Evolutionary conservation across 2,888 invertebrate genomes (phyloP), one percentile per base, ranked within the genome.

Genomic region (Pantelozetes paolii): DNA sequence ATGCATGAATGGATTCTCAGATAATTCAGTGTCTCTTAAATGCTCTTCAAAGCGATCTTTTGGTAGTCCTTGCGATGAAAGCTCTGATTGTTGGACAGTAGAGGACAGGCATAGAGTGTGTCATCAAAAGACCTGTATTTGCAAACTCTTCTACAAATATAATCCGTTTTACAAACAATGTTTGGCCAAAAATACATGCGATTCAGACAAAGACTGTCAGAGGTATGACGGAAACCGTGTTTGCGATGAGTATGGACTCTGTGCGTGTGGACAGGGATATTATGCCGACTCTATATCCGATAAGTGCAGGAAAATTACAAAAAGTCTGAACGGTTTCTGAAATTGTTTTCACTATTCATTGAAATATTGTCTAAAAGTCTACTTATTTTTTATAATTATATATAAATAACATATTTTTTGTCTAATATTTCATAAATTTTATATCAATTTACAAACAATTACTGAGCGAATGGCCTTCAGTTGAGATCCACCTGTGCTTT

Each of bases 121-220:
- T 40, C 20, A 40, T 40, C 36, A 64, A 5, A 36, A 40, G 1
- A 30, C 64, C 9, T 64, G 64, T 40, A 18, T 40, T 18, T 64
- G 64, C n/a, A 64, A 64, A 64, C 36, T 40, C 13, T 64, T 64
- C 13, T 64, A 64, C 40, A 40, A 64, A 64, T 64, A 40, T 30
- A 20, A 64, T 20, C 40, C 36, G 8, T 23, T 30, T 40, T 40
- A 36, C 11, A n/a, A 23, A 20, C 8, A 64, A 40, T 64, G 64
- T 64, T 64, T 64, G 40, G 8, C 64, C 15, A 64, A 64, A 40
- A 64, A 64, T 64, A n/a, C 45, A 23, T 69, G 69, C 26, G 69
- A 69, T 42, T 69, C 42, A 18, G 15, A 69, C 23, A 69, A 69
- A 69, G 69, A 69, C 5, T 69, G 69, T 15, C 69, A 45, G 6